These are phyloP conservation scores for Ophthalmotilapia sp. DNA, from an alignment of 2,113 vertebrate species.

Conservation along the genomic window DNA sequence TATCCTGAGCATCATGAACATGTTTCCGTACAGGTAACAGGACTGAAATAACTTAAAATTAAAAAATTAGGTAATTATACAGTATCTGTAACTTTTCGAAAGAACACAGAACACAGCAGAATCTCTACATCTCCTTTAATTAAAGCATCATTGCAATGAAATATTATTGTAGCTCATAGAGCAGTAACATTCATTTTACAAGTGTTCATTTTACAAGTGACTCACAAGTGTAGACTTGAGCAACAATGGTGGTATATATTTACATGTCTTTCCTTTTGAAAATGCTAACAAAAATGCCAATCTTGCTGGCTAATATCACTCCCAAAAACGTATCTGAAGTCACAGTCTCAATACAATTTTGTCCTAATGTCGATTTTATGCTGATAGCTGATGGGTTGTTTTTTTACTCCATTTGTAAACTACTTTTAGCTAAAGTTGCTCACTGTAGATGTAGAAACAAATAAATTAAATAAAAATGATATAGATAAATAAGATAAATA, in stretches of 20 bases:
- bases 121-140: neutral
- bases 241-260: neutral
- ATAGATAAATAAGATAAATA: neutral
- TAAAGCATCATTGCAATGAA: neutral
- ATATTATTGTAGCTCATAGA: neutral
- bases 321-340: accelerated
- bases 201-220: neutral
- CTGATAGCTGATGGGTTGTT: neutral
- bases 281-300: neutral
- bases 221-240: neutral
- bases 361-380: neutral
- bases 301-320: neutral
- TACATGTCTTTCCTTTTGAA: neutral
- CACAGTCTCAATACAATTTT: neutral
- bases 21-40: neutral
- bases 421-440: neutral
- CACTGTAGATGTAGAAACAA: neutral
- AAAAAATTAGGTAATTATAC: neutral
- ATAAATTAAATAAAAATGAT: neutral
- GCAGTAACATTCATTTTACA: accelerated
- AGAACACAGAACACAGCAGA: neutral
- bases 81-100: accelerated
- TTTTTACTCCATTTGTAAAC: neutral
- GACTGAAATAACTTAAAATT: neutral
- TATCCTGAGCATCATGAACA: neutral